Evolutionary conservation across 2,797 vertebrate genomes (phyloP).

Genomic region (Bovichtus diacanthus): DNA sequence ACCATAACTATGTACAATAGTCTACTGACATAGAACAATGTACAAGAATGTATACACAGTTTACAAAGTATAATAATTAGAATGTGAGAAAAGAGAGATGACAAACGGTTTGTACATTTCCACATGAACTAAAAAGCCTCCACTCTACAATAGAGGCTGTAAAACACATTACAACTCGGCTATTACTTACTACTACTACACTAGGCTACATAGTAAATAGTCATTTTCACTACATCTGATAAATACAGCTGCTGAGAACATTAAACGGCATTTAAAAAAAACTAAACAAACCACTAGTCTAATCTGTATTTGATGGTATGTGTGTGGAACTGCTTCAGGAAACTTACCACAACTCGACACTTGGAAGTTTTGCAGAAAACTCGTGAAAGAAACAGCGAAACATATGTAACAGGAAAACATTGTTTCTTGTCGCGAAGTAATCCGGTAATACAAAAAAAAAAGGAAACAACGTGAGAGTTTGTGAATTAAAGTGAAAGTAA

Average conservation of each 20-base stretch:
- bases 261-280: too few relatives aligned
- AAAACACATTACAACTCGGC: not conserved
- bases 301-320: not conserved
- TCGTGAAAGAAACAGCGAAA: not conserved
- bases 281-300: too few relatives aligned
- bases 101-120: not conserved
- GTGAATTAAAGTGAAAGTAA: not conserved
- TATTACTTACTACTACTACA: not conserved
- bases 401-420: not conserved
- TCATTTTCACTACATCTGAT: not conserved
- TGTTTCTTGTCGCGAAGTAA: not conserved
- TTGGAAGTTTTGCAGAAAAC: not conserved
- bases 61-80: not conserved
- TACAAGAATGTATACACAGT: too few relatives aligned
- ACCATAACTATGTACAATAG: too few relatives aligned
- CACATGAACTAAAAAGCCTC: not conserved
- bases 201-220: not conserved
- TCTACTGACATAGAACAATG: too few relatives aligned
- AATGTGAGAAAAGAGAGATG: not conserved
- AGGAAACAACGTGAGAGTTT: too few relatives aligned
- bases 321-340: not conserved
- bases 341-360: conserved; percentile 10
- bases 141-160: not conserved
- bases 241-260: too few relatives aligned
- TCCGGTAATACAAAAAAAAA: not conserved